Evolutionary conservation across 2,888 invertebrate species (phyloP).

Genomic region (Dyspetes luteomarginatus): DNA sequence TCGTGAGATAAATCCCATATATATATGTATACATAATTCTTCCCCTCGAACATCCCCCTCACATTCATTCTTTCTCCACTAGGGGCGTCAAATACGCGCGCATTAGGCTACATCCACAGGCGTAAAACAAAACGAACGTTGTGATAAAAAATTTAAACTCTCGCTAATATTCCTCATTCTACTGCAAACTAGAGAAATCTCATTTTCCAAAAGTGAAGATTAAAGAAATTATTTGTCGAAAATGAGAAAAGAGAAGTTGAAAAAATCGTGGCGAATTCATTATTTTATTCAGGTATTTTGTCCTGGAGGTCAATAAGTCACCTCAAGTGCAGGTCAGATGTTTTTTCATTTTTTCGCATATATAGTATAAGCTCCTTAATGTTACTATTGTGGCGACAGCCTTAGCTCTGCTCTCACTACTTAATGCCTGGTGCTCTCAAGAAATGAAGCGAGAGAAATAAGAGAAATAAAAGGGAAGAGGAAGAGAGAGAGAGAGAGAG

Average conservation of each 20-base stretch:
- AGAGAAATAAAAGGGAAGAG: conserved; percentile 3
- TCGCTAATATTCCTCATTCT: too few relatives aligned
- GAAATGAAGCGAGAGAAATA: conserved; percentile 1
- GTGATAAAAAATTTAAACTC: too few relatives aligned
- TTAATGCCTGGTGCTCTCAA: conserved; percentile 17
- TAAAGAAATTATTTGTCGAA: too few relatives aligned
- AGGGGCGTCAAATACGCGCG: conserved; percentile 52
- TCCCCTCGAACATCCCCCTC: conserved; percentile 47
- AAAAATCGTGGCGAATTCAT: too few relatives aligned
- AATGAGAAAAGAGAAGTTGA: too few relatives aligned
- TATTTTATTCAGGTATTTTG: too few relatives aligned
- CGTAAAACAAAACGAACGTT: not conserved
- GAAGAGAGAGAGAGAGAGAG: conserved; percentile 10
- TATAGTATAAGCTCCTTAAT: not conserved
- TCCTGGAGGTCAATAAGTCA: too few relatives aligned
- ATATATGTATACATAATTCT: not conserved
- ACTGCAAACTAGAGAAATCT: too few relatives aligned
- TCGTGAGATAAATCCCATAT: not conserved
- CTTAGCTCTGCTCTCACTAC: not conserved
- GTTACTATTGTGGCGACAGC: not conserved
- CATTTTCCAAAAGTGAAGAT: too few relatives aligned
- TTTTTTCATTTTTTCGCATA: not conserved
- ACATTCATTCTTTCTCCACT: conserved; percentile 47
- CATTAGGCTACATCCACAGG: conserved; percentile 13
- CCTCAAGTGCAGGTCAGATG: not conserved